Conservation (phyloP, 2,797 vertebrate species). For the Melanitta fusca region DNA sequence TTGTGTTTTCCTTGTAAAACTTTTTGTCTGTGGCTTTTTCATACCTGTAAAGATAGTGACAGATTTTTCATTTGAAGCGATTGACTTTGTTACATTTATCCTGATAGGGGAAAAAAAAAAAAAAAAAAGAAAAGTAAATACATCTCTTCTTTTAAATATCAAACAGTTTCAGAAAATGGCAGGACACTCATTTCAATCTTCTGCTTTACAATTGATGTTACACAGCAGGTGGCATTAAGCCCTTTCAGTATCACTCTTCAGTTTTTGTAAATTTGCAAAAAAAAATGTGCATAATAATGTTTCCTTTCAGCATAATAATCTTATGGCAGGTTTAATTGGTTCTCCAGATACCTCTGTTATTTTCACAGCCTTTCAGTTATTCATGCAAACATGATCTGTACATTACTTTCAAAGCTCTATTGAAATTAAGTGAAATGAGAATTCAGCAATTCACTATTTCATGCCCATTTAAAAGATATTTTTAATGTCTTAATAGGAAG, state of each 20-base stretch:
- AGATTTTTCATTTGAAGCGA: not conserved
- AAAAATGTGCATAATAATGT: not conserved
- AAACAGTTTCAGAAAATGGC: not conserved
- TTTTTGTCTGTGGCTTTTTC: not conserved
- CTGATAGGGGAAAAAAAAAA: not conserved
- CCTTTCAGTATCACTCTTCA: not conserved
- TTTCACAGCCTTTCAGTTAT: slow-evolving; percentile 24
- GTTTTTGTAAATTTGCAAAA: slow-evolving; percentile 3
- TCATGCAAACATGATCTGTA: not conserved
- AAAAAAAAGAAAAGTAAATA: not conserved
- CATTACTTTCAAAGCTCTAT: slow-evolving; percentile 16
- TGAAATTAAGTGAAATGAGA: slow-evolving; percentile 38
- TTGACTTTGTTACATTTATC: not conserved
- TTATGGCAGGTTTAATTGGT: slow-evolving; percentile 56
- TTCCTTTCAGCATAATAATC: slow-evolving; percentile 43
- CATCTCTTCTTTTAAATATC: slow-evolving; percentile 16
- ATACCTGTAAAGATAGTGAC: not conserved
- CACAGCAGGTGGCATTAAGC: slow-evolving; percentile 33
- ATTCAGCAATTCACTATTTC: slow-evolving; percentile 20
- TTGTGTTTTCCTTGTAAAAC: not conserved
- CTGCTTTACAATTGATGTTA: not conserved
- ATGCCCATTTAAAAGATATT: not conserved
- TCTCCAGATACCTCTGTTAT: slow-evolving; percentile 42
- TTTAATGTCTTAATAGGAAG: slow-evolving; percentile 13
- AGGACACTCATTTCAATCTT: not conserved